Conservation (phyloP, 2,888 invertebrate species). For the Hipparchia sbordonii region DNA sequence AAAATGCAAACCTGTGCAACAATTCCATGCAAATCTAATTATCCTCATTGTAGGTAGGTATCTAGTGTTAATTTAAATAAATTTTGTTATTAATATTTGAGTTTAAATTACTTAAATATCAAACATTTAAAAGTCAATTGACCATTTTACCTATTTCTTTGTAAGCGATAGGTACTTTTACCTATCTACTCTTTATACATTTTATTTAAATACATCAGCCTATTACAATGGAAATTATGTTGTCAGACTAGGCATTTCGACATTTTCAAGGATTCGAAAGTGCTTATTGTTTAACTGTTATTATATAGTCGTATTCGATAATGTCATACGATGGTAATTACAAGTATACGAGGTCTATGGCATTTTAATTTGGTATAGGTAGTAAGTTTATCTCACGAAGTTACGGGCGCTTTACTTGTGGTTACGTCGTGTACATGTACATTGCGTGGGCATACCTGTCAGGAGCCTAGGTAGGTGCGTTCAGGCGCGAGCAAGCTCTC, state of each 20-base stretch:
- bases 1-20: background rate
- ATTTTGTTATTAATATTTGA: slow-evolving; percentile 1
- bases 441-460: too few species aligned
- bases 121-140: slow-evolving; percentile 16
- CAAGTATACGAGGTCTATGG: too few species aligned
- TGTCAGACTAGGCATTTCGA: slow-evolving; percentile 13
- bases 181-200: background rate
- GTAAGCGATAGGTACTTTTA: background rate
- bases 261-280: slow-evolving; percentile 12
- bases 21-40: background rate
- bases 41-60: background rate
- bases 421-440: too few species aligned
- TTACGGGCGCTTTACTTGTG: too few species aligned
- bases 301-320: too few species aligned
- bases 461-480: too few species aligned
- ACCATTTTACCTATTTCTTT: slow-evolving; percentile 14
- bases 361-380: too few species aligned
- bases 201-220: background rate
- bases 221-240: too few species aligned
- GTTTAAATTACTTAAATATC: background rate
- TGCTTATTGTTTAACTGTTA: background rate
- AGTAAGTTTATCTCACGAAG: too few species aligned
- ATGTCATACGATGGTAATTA: too few species aligned
- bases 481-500: too few species aligned
- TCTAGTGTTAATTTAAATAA: slow-evolving; percentile 3